Conservation (phyloP, 2,113 vertebrate species). For the Benitochromis conjunctus region DNA sequence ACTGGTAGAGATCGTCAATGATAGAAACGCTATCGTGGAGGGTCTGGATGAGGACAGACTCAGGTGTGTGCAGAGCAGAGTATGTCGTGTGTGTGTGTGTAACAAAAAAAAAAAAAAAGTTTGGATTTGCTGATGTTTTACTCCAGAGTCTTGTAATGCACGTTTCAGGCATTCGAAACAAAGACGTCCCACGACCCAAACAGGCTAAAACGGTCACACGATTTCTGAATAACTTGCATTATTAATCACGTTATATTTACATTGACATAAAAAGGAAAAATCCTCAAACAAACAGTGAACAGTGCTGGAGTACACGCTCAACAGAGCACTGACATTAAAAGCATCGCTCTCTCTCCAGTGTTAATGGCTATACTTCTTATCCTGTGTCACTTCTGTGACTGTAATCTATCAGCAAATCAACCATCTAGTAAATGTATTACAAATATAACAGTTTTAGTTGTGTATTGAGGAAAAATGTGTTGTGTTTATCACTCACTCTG, state of each 20-base stretch:
- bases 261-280: no score
- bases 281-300: no score
- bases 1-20: slow-evolving; percentile 84
- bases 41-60: slow-evolving; percentile 90
- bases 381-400: background rate
- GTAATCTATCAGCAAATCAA: background rate
- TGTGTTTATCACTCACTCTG: background rate
- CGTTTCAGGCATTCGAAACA: background rate
- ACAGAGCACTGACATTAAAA: no score
- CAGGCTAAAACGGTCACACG: background rate
- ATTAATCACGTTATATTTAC: background rate
- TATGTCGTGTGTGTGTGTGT: background rate
- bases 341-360: no score
- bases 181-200: background rate
- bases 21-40: slow-evolving; percentile 86
- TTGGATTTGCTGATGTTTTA: background rate
- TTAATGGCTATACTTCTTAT: background rate
- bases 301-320: no score
- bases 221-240: background rate
- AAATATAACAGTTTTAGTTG: background rate
- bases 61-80: slow-evolving; percentile 68
- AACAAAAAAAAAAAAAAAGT: no score
- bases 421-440: background rate
- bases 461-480: background rate
- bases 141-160: background rate